Conservation (phyloP, 2,113 vertebrate genomes). For the Chiloscyllium plagiosum region DNA sequence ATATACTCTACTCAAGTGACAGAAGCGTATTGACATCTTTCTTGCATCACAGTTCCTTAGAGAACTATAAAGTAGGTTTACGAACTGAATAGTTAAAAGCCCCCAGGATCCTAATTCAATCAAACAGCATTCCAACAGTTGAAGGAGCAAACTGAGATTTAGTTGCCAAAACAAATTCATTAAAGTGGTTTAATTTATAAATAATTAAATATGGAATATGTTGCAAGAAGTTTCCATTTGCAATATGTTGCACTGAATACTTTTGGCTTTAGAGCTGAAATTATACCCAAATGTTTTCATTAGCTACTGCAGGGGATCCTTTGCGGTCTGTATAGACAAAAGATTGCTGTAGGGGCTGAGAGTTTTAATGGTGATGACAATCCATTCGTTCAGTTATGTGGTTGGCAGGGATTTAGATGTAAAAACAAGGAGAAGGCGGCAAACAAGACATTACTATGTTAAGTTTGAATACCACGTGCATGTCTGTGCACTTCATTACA, state of each 20-base stretch:
- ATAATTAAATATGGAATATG: not conserved
- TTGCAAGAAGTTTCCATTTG: not conserved
- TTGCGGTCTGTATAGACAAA: not conserved
- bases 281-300: not conserved
- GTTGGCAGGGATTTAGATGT: too few species aligned
- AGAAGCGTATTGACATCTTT: not conserved
- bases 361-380: too few species aligned
- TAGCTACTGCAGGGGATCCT: not conserved
- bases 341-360: too few species aligned
- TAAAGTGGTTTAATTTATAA: not conserved
- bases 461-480: too few species aligned
- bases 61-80: not conserved
- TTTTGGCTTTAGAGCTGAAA: not conserved
- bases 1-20: not conserved
- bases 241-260: too few species aligned
- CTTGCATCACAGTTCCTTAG: not conserved
- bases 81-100: not conserved
- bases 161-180: not conserved
- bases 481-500: too few species aligned
- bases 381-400: too few species aligned
- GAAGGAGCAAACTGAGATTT: not conserved
- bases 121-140: not conserved
- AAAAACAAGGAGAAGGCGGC: too few species aligned
- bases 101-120: not conserved
- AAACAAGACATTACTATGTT: too few species aligned